phyloP scores from a whole-genome alignment of 2,888 invertebrate species.

The Parnassius mnemosyne region DNA sequence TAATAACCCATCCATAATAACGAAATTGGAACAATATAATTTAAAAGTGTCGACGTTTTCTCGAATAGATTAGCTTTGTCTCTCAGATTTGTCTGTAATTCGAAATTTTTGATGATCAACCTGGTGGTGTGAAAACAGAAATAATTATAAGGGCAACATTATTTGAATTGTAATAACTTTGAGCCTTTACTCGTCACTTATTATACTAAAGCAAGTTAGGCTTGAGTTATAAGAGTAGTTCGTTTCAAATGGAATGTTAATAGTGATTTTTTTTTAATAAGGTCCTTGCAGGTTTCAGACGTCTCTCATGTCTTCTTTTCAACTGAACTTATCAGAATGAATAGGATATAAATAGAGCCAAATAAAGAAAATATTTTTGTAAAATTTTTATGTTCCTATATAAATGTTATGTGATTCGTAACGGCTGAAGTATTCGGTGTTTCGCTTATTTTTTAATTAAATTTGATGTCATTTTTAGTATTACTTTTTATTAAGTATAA shows the following conservation, averaged over 20 bases:
- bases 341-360: slow-evolving; percentile 50
- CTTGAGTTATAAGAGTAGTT: neutral
- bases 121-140: too few species aligned
- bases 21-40: too few species aligned
- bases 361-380: slow-evolving; percentile 64
- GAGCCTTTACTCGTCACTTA: neutral
- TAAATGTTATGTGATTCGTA: slow-evolving; percentile 46
- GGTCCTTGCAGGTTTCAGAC: neutral
- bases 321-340: slow-evolving; percentile 25
- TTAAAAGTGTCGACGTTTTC: too few species aligned
- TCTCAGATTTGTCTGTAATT: too few species aligned
- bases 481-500: neutral
- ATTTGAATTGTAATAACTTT: too few species aligned
- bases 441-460: slow-evolving; percentile 32
- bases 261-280: neutral
- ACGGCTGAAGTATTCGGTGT: slow-evolving; percentile 36
- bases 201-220: neutral
- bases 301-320: neutral
- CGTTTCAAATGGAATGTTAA: neutral
- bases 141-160: too few species aligned
- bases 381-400: slow-evolving; percentile 63
- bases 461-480: slow-evolving; percentile 28
- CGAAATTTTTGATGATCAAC: too few species aligned
- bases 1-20: too few species aligned
- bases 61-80: too few species aligned